Conservation (phyloP, 1,140 invertebrate genomes). For the Macrobrachium nipponense region DNA sequence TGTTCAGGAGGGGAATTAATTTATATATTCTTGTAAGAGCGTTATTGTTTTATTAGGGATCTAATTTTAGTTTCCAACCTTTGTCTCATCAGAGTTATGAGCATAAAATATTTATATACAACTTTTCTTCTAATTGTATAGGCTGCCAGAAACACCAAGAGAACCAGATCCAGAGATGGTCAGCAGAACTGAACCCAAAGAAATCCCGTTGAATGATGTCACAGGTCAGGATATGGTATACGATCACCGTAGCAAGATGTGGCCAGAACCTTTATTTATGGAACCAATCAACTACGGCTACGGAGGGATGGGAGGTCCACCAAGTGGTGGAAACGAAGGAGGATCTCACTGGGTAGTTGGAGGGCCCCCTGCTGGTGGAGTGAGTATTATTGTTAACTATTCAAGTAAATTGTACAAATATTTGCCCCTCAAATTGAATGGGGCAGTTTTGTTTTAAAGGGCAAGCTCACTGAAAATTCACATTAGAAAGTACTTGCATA, state of each 20-base stretch:
- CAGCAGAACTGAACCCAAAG: slow-evolving; percentile 79
- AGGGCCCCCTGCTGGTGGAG: slow-evolving; percentile 27
- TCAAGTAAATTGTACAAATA: no score
- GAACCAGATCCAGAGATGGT: slow-evolving; percentile 88
- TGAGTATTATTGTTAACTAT: neutral
- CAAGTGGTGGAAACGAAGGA: neutral
- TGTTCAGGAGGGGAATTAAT: no score
- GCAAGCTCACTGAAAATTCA: no score
- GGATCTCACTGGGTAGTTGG: slow-evolving; percentile 50
- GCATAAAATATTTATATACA: neutral
- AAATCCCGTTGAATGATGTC: slow-evolving; percentile 89
- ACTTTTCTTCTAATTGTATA: slow-evolving; percentile 64
- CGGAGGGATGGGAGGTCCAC: neutral
- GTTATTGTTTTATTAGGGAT: neutral
- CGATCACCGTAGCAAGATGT: slow-evolving; percentile 79
- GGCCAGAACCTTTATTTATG: slow-evolving; percentile 79
- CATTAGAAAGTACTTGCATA: no score
- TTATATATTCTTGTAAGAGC: no score
- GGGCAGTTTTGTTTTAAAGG: neutral
- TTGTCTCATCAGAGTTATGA: slow-evolving; percentile 8
- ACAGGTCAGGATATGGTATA: slow-evolving; percentile 83
- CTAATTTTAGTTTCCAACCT: slow-evolving; percentile 35
- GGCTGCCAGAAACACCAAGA: slow-evolving; percentile 84
- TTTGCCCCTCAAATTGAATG: neutral
- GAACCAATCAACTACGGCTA: slow-evolving; percentile 20